phyloP scores from a whole-genome alignment of 2,113 vertebrate species.

The Ptyas mucosa region DNA sequence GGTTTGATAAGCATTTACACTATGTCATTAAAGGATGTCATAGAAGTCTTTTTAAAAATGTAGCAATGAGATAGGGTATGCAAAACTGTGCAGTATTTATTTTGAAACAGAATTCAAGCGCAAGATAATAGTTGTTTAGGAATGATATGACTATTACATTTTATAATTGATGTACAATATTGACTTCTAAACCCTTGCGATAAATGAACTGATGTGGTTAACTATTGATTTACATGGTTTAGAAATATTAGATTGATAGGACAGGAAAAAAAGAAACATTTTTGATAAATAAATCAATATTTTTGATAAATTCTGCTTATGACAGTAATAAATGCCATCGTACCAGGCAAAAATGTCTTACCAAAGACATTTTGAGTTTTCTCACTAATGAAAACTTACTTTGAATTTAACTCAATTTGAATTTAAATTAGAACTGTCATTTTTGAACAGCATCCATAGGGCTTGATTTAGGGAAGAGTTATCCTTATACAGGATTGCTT shows the following conservation, averaged over 20 bases:
- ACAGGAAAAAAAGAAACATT: neutral
- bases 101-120: constrained; percentile 47
- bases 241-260: neutral
- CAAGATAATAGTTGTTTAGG: constrained; percentile 48
- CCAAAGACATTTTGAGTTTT: neutral
- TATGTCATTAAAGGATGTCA: constrained; percentile 47
- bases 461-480: neutral
- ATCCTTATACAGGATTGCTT: neutral
- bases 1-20: constrained; percentile 41
- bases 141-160: constrained; percentile 18
- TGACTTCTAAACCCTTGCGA: constrained; percentile 3
- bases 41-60: constrained; percentile 37
- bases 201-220: neutral
- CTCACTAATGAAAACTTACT: neutral
- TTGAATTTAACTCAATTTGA: neutral
- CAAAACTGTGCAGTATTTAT: constrained; percentile 16
- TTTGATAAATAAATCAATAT: neutral
- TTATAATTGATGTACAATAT: constrained; percentile 15
- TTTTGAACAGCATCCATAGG: neutral
- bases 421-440: neutral
- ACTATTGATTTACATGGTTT: neutral
- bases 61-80: constrained; percentile 23
- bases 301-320: neutral
- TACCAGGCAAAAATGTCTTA: neutral
- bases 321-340: neutral